Percentiles rank a stretch among this genome's conserved stretches.
Conservation (phyloP, 2,888 invertebrate species). For the Cantharis rustica region DNA sequence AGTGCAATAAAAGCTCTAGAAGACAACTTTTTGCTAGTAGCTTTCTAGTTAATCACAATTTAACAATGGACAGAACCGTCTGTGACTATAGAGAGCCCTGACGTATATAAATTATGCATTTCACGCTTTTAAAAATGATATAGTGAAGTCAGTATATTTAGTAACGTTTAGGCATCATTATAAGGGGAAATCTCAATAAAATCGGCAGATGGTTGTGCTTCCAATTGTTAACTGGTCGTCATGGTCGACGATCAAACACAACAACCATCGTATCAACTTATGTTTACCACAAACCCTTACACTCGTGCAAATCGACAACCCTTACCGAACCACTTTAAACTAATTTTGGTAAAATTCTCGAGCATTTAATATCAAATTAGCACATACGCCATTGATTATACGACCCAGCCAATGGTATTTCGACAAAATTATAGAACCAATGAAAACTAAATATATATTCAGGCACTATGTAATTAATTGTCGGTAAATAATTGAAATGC, state of each 20-base stretch:
- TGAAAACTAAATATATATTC: constrained; percentile 28
- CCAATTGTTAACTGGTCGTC: constrained; percentile 54
- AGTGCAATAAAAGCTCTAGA: constrained; percentile 32
- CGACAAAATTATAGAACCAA: constrained; percentile 29
- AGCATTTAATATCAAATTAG: constrained; percentile 57
- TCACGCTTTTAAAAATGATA: constrained; percentile 53
- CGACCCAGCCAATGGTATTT: constrained; percentile 34
- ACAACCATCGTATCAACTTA: constrained; percentile 44
- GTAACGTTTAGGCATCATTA: constrained; percentile 54
- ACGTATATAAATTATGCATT: constrained; percentile 54
- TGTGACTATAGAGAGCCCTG: constrained; percentile 40
- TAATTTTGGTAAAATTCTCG: constrained; percentile 42
- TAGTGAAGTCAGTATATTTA: constrained; percentile 52
- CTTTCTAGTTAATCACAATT: constrained; percentile 49
- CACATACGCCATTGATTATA: constrained; percentile 50
- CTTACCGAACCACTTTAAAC: constrained; percentile 33
- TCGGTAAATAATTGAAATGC: constrained; percentile 32
- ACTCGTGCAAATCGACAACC: constrained; percentile 10
- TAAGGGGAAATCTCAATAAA: constrained; percentile 48
- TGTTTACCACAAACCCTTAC: constrained; percentile 36
- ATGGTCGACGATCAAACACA: constrained; percentile 53
- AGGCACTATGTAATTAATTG: constrained; percentile 25
- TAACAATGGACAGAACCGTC: constrained; percentile 46
- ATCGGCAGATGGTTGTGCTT: constrained; percentile 54
- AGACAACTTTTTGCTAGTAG: constrained; percentile 41